Evolutionary conservation across 2,113 vertebrate genomes (phyloP).

Genomic region (Echinops telfairi): DNA sequence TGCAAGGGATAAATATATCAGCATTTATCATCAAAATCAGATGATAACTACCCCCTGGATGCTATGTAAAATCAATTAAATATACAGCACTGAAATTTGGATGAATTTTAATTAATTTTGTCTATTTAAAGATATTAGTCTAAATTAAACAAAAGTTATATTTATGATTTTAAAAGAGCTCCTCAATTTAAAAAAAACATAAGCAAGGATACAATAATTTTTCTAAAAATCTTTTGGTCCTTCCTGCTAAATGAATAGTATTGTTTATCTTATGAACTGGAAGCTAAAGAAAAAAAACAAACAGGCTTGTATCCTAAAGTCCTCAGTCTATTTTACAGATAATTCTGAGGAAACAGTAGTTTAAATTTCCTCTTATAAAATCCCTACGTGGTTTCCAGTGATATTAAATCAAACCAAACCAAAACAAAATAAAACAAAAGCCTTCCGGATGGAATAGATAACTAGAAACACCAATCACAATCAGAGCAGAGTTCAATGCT

Average conservation of each 20-base stretch:
- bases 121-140: conserved; percentile 5
- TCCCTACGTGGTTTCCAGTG: background rate
- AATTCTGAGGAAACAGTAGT: background rate
- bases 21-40: background rate
- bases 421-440: background rate
- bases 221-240: background rate
- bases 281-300: background rate
- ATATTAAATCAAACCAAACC: background rate
- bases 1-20: background rate
- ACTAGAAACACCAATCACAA: background rate
- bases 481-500: no score
- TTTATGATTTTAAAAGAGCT: background rate
- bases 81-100: background rate
- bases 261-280: conserved; percentile 13
- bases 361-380: conserved; percentile 9
- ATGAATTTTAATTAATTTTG: background rate
- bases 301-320: conserved; percentile 1
- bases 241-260: conserved; percentile 14
- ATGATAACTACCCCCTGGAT: background rate
- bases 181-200: conserved; percentile 7
- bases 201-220: background rate
- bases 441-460: background rate
- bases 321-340: conserved; percentile 3
- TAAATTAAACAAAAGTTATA: background rate
- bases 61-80: conserved; percentile 13